phyloP scores from a whole-genome alignment of 2,888 invertebrate species.

The Macrophya alboannulata region DNA sequence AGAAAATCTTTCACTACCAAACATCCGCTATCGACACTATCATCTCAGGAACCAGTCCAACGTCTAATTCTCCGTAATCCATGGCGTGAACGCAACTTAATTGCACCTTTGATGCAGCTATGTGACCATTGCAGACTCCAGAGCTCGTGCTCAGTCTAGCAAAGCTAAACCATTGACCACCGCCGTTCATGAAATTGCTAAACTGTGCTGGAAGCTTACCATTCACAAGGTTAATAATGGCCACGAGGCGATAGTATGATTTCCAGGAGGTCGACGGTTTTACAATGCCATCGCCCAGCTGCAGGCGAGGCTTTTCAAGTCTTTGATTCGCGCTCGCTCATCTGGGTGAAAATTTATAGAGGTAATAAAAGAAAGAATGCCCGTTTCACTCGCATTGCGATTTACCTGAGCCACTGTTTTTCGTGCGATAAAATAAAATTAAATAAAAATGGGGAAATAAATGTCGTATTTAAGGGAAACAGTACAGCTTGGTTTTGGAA shows the following conservation, averaged over 20 bases:
- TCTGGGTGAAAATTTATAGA: not conserved
- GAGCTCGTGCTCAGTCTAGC: not conserved
- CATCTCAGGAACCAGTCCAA: not conserved
- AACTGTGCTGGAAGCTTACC: not conserved
- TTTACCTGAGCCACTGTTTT: not conserved
- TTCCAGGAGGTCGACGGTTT: not conserved
- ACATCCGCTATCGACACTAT: not conserved
- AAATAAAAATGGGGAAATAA: not conserved
- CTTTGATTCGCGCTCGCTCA: not conserved
- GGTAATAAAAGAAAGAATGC: not conserved
- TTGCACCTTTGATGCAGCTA: slow-evolving; percentile 27
- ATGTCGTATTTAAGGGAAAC: too few species aligned
- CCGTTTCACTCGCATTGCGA: not conserved
- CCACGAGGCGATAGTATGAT: not conserved
- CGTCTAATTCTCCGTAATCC: not conserved
- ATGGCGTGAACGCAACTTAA: not conserved
- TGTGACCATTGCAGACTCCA: not conserved
- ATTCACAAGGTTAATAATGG: slow-evolving; percentile 2
- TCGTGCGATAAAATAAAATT: too few species aligned
- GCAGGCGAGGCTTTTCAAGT: not conserved
- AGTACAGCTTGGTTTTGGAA: too few species aligned
- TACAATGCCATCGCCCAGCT: not conserved
- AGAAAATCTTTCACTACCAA: not conserved
- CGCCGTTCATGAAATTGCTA: slow-evolving; percentile 15
- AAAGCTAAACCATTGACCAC: not conserved